Evolutionary conservation across 2,888 invertebrate genomes (phyloP), one percentile per base, ranked within the genome.

Genomic region (Drosophila barbarae): DNA sequence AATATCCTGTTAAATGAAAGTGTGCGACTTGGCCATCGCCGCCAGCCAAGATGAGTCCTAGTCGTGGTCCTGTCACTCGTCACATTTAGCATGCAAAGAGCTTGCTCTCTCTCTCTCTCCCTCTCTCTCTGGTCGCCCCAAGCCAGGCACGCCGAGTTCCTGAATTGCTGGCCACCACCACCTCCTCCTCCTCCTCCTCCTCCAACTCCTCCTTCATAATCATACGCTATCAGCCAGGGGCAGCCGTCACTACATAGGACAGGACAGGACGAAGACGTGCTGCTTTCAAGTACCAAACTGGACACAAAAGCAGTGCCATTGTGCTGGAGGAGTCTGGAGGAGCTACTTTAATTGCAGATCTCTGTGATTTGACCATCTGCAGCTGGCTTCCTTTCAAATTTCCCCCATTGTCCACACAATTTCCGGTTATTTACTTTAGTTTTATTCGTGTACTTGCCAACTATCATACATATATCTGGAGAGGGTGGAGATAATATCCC

Each of bases 1-100:
- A 68, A 77, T 71, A 74, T 74, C 71, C 77, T 69, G 74, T 70
- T 66, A 46, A 61, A 69, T 49, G 57, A 60, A 61, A 57, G 35
- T 52, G 13, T 49, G 42, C 42, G 66, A 38, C 42, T 60, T 57
- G 42, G 26, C n/a, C 58, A 55, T 9, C 2, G 56, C 35, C 56
- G 18, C 21, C 21, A 21, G 58, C 34, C 55, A 44, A 35, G 56
- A 13, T 10, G 13, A n/a, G 21, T 15, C 15, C 23, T 13, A 13
- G 13, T 35, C 18, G 26, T 26, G n/a, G 26, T 35, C 7, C 41
- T 23, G 41, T 23, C 41, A 53, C 28, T 34, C 42, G 34, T 34
- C 28, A 30, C 30, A 49, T 32, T 3, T n/a, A 32, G 56, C 39
- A 18, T 9, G 38, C 52, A 32, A 41, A 53, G 44, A 21, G 18